Percentiles rank a stretch among this genome's conserved stretches.
Evolutionary conservation across 2,113 vertebrate species (phyloP).

Genomic region (Entosphenus tridentatus): DNA sequence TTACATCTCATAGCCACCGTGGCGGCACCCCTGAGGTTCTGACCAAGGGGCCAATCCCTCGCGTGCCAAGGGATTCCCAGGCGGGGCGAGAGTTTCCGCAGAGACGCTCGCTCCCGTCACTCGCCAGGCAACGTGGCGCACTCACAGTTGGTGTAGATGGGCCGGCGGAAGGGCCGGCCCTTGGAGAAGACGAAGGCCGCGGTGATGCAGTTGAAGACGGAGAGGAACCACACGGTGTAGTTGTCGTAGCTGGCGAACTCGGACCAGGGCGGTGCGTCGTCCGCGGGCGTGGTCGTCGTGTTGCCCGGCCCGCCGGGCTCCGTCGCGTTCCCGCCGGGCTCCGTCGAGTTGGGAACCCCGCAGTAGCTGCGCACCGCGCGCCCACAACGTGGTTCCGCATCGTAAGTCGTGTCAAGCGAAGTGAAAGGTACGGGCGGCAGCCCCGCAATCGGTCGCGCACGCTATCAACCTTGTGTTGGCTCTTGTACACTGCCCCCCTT

Average conservation of each 20-base stretch:
- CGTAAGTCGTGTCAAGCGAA: neutral
- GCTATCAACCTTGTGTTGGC: too few relatives aligned
- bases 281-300: conserved; percentile 3
- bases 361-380: conserved; percentile 9
- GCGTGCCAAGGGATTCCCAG: neutral
- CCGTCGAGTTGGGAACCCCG: conserved; percentile 8
- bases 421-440: neutral
- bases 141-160: conserved; percentile 37
- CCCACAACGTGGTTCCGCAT: neutral
- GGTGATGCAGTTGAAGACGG: conserved; percentile 29
- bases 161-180: conserved; percentile 35
- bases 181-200: conserved; percentile 36
- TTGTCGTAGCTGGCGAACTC: conserved; percentile 29
- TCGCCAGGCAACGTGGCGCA: conserved; percentile 5
- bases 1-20: neutral
- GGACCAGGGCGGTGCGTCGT: neutral
- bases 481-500: too few relatives aligned
- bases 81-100: neutral
- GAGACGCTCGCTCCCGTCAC: neutral
- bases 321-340: neutral
- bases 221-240: conserved; percentile 33
- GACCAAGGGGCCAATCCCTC: neutral
- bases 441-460: too few relatives aligned
- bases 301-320: conserved; percentile 7
- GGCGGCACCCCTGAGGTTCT: neutral